phyloP scores from a whole-genome alignment of 2,888 invertebrate species.

The Mesoligia furuncula region DNA sequence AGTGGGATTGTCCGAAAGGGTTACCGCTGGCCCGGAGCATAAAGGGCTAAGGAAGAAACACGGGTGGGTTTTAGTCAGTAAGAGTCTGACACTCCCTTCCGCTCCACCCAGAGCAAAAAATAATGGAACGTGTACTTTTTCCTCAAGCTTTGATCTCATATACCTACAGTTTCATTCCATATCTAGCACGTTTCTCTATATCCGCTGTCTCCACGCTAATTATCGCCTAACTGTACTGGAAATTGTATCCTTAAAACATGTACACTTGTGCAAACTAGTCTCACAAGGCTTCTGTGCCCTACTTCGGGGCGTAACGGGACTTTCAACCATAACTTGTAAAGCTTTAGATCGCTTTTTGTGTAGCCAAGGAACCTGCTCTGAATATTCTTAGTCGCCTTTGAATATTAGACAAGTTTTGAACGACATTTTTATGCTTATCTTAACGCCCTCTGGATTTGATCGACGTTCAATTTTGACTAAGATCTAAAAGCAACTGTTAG shows the following conservation, averaged over 20 bases:
- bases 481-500: background rate
- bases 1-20: too few species aligned
- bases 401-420: slow-evolving; percentile 54
- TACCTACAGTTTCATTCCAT: background rate
- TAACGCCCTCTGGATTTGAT: slow-evolving; percentile 10
- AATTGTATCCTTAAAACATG: slow-evolving; percentile 72
- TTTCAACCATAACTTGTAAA: slow-evolving; percentile 39
- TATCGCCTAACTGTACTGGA: slow-evolving; percentile 68
- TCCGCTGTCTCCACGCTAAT: slow-evolving; percentile 57
- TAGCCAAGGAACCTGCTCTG: slow-evolving; percentile 42
- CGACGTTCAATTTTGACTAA: background rate
- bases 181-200: slow-evolving; percentile 6
- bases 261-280: slow-evolving; percentile 79
- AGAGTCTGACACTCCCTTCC: too few species aligned
- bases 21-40: too few species aligned
- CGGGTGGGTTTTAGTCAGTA: too few species aligned
- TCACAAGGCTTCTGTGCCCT: slow-evolving; percentile 72
- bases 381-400: slow-evolving; percentile 49
- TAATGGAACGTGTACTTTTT: background rate
- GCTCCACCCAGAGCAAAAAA: too few species aligned
- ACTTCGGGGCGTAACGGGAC: slow-evolving; percentile 58
- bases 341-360: slow-evolving; percentile 36
- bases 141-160: slow-evolving; percentile 5
- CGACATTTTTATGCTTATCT: slow-evolving; percentile 29
- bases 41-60: too few species aligned